Evolutionary conservation across 2,888 invertebrate genomes (phyloP).

Genomic region (Eurytoma adleriae): DNA sequence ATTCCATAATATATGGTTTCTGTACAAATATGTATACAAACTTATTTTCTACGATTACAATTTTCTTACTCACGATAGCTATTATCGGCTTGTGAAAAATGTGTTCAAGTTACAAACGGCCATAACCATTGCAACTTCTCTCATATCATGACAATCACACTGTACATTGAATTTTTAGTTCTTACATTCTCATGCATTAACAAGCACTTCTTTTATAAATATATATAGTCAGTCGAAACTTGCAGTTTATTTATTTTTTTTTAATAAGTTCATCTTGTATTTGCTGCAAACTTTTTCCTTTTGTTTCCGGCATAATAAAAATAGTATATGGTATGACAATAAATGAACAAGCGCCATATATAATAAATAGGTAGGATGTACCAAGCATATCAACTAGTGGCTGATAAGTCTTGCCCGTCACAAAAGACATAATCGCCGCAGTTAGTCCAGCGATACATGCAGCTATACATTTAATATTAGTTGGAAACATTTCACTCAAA

Average conservation of each 20-base stretch:
- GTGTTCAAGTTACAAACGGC: no score
- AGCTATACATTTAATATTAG: slow-evolving; percentile 65
- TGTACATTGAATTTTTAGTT: no score
- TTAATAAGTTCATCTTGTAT: slow-evolving; percentile 52
- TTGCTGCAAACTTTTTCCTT: slow-evolving; percentile 65
- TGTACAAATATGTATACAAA: no score
- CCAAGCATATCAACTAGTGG: slow-evolving; percentile 62
- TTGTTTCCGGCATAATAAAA: slow-evolving; percentile 65
- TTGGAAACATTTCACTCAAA: slow-evolving; percentile 67
- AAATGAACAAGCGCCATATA: slow-evolving; percentile 60
- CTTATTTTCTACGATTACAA: no score
- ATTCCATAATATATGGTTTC: no score
- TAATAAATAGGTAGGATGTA: slow-evolving; percentile 65
- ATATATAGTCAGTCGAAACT: no score
- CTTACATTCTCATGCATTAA: no score
- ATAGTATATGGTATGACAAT: slow-evolving; percentile 47
- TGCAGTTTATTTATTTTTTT: background rate
- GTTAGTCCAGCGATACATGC: slow-evolving; percentile 62
- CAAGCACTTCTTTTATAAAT: no score
- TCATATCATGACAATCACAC: no score
- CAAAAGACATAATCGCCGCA: slow-evolving; percentile 63
- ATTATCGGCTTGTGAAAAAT: no score
- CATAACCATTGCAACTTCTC: no score
- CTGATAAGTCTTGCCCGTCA: slow-evolving; percentile 64
- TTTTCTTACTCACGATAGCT: no score